These are phyloP conservation scores for Pleuronectes platessa DNA, from an alignment of 2,113 vertebrate genomes.

Conservation along the genomic window DNA sequence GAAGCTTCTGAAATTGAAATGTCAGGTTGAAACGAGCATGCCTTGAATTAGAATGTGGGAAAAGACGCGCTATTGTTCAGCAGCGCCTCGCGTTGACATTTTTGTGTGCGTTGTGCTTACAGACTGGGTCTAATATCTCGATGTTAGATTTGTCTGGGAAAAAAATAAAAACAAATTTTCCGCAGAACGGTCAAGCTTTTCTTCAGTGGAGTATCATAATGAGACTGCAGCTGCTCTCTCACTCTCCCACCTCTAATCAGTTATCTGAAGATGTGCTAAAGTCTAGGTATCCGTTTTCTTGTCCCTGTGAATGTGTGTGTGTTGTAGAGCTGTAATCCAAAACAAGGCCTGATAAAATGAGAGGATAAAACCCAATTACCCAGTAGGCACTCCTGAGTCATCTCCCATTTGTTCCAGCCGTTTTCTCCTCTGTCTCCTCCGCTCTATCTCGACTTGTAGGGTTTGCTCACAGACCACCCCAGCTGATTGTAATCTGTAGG, in stretches of 20 bases:
- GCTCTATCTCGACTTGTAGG: constrained; percentile 68
- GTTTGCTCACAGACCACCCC: constrained; percentile 72
- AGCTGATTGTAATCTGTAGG: constrained; percentile 69
- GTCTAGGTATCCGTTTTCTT: constrained; percentile 46
- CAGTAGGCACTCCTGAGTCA: constrained; percentile 64
- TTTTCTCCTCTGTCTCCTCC: constrained; percentile 54
- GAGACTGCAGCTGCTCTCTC: constrained; percentile 15
- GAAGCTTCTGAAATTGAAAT: constrained; percentile 75
- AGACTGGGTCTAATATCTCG: constrained; percentile 42
- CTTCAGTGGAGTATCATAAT: constrained; percentile 31
- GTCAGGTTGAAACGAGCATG: constrained; percentile 70
- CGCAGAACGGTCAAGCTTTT: neutral
- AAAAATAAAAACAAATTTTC: neutral
- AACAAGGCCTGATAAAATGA: constrained; percentile 71
- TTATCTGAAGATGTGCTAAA: constrained; percentile 54
- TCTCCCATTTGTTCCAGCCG: constrained; percentile 62
- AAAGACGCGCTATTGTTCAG: constrained; percentile 50
- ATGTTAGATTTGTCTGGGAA: neutral
- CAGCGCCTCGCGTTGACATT: constrained; percentile 49
- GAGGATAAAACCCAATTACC: constrained; percentile 75
- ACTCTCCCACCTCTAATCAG: constrained; percentile 43
- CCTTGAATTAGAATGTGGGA: constrained; percentile 64
- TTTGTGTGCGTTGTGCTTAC: constrained; percentile 48
- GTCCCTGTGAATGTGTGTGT: constrained; percentile 6
- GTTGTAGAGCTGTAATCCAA: constrained; percentile 62